Conservation (phyloP, 2,888 invertebrate genomes). For the Mesorhabditis spiculigera region DNA sequence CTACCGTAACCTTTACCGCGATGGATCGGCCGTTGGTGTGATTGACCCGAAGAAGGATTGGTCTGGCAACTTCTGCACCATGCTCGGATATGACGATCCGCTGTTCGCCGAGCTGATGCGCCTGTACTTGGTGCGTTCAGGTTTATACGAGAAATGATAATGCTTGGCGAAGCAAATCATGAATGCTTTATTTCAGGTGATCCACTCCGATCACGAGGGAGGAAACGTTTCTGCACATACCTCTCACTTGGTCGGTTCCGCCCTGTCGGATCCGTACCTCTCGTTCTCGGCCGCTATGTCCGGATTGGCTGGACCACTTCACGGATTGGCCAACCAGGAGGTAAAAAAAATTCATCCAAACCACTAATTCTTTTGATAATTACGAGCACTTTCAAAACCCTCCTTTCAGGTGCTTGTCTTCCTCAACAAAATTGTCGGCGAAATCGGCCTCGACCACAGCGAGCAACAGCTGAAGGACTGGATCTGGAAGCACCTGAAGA, state of each 20-base stretch:
- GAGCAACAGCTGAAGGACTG: conserved; percentile 91
- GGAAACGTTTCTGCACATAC: conserved; percentile 91
- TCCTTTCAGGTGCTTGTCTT: conserved; percentile 75
- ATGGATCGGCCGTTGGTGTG: conserved; percentile 80
- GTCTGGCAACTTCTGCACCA: conserved; percentile 79
- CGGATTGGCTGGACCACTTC: conserved; percentile 89
- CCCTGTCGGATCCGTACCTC: conserved; percentile 84
- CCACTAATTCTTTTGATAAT: neutral
- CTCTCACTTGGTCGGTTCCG: conserved; percentile 86
- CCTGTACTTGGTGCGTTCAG: conserved; percentile 75
- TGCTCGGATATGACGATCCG: conserved; percentile 80
- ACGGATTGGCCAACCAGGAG: conserved; percentile 91
- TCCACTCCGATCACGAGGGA: conserved; percentile 78
- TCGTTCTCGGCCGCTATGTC: conserved; percentile 88
- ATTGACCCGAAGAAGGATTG: conserved; percentile 86
- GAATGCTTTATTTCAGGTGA: conserved; percentile 18
- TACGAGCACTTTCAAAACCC: neutral
- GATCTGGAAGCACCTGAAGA: conserved; percentile 92
- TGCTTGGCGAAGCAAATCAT: conserved; percentile 8
- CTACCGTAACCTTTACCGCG: conserved; percentile 81
- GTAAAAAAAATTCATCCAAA: conserved; percentile 11
- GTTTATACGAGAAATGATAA: conserved; percentile 58
- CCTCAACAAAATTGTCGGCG: conserved; percentile 81
- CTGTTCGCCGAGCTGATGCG: conserved; percentile 85
- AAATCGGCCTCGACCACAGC: conserved; percentile 77